Percentiles rank a stretch among this genome's conserved stretches.
Conservation (phyloP, 2,888 invertebrate species). For the Nemotelus pantherinus region DNA sequence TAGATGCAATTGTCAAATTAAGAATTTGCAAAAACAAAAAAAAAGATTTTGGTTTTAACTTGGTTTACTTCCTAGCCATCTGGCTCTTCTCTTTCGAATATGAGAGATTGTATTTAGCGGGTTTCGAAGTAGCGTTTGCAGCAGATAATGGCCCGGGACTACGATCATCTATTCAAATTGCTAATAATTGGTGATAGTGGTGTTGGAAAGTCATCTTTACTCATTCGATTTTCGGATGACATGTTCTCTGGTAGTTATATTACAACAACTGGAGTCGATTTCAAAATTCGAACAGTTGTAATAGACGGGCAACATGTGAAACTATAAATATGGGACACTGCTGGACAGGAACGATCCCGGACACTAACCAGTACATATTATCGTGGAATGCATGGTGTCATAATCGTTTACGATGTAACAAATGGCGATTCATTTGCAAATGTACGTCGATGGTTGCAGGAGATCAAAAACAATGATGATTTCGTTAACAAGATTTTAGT, state of each 20-base stretch:
- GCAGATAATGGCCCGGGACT: no score
- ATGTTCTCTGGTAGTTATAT: slow-evolving; percentile 98
- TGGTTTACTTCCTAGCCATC: no score
- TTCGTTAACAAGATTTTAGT: slow-evolving; percentile 97
- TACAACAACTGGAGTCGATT: slow-evolving; percentile 99
- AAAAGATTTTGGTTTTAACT: no score
- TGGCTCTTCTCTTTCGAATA: no score
- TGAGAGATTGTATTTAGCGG: no score
- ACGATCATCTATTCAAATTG: no score
- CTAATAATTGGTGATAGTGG: no score
- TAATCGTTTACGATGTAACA: slow-evolving; percentile 99
- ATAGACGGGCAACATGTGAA: no score
- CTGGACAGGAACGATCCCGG: slow-evolving; percentile 95
- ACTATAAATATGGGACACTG: slow-evolving; percentile 98
- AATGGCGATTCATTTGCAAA: slow-evolving; percentile 99
- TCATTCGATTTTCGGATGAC: slow-evolving; percentile 97
- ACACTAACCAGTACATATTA: slow-evolving; percentile 99
- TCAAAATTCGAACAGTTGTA: slow-evolving; percentile 98
- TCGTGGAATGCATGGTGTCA: slow-evolving; percentile 98
- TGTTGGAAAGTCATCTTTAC: slow-evolving; percentile 97
- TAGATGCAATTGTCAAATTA: no score
- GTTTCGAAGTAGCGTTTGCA: no score
- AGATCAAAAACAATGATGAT: slow-evolving; percentile 99
- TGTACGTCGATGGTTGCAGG: slow-evolving; percentile 98
- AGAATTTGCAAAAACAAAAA: no score